Evolutionary conservation across 2,113 vertebrate species (phyloP), one percentile per base, ranked within the genome.

Genomic region (Heliornis fulica): DNA sequence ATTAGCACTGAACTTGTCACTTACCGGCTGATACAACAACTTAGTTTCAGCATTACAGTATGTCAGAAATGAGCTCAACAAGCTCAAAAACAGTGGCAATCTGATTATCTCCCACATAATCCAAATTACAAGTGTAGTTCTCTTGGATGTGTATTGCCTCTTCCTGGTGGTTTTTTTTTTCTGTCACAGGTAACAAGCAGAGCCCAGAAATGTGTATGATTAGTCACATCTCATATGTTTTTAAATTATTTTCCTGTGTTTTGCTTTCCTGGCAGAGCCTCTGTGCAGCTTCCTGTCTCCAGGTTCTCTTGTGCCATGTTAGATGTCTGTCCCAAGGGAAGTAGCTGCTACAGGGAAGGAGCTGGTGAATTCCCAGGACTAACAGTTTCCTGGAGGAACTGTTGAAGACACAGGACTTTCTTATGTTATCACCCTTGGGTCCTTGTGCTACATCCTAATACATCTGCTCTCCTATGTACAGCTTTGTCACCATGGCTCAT

Each of bases 1-100:
- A 97, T 97, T 93, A 96, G 88, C 78, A 74, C 96, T 97, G 96
- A 98, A 97, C 94, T 97, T 97, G 97, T 97, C 97, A 96, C 93
- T 96, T 96, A 95, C 70, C 11, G 36, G 86, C 85, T 97, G 97
- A 96, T 98, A 96, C 86, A 46, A 98, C 96, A 96, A 97, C 97
- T 98, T 97, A 92, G 94, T 96, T 96, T 96, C 90, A 95, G 94
- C 97, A 97, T 98, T 97, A 96, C 80, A 91, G 95, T 94, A 90
- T 95, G 95, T 96, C 96, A 96, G 95, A 96, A 97, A 93, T 29
- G n/a, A 98, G 94, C 87, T 97, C 97, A 95, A 96, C 90, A 95
- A 97, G 95, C 95, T 97, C 89, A 92, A 87, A 97, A 97, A 68
- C 83, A 82, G 76, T 65, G 40, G 48, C 76, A 89, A 94, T 92